Conservation (phyloP, 2,888 invertebrate species). For the Scaptomyza caliginosa region DNA sequence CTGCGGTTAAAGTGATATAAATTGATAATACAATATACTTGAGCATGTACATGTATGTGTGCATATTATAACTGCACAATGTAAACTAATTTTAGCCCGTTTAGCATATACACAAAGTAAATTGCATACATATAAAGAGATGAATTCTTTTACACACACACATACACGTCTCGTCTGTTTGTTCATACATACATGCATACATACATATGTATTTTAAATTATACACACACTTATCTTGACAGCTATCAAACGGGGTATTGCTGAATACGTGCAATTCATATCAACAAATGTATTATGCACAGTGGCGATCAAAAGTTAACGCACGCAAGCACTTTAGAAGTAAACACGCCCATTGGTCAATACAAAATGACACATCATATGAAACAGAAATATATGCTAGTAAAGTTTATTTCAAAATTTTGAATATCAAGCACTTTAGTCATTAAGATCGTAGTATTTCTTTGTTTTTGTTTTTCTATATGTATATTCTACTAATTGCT, state of each 20-base stretch:
- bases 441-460: background rate
- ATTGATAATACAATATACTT: background rate
- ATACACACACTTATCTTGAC: background rate
- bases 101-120: background rate
- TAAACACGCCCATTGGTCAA: too few relatives aligned
- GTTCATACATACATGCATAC: too few relatives aligned
- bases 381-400: background rate
- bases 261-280: background rate
- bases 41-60: background rate
- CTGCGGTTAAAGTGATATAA: background rate
- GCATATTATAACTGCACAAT: background rate
- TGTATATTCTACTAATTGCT: background rate
- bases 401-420: conserved; percentile 13
- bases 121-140: background rate
- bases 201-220: background rate
- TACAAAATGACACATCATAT: too few relatives aligned
- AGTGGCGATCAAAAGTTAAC: background rate
- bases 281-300: background rate
- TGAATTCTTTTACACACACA: background rate
- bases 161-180: too few relatives aligned
- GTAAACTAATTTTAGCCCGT: background rate
- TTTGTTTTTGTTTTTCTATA: background rate
- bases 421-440: conserved; percentile 1
- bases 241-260: background rate
- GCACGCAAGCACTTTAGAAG: background rate